A percentile compares a stretch with the other conserved stretches of the same genome.
Conservation (phyloP, 2,113 vertebrate species). For the Psittacara wagleri region DNA sequence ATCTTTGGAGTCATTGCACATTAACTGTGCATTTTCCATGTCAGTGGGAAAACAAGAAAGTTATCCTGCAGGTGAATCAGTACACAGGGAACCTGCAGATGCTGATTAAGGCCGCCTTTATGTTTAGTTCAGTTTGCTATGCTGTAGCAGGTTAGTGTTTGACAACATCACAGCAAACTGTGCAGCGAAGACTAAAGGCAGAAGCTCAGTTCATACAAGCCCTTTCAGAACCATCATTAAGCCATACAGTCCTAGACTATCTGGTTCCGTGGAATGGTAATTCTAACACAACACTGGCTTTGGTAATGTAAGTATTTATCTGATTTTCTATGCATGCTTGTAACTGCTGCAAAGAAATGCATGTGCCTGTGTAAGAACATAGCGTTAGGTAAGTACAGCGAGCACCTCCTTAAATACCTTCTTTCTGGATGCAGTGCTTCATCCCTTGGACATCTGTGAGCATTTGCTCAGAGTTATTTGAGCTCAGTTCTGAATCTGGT, state of each 20-base stretch:
- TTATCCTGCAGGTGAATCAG: background rate
- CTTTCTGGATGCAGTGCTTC: background rate
- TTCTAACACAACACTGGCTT: background rate
- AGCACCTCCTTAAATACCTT: background rate
- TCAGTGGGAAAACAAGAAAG: background rate
- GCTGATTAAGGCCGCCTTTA: background rate
- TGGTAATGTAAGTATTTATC: background rate
- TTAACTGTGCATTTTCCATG: background rate
- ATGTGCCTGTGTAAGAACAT: background rate
- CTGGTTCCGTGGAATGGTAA: background rate
- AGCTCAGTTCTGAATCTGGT: background rate
- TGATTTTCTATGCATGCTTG: background rate
- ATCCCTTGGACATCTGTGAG: background rate
- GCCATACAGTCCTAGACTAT: background rate
- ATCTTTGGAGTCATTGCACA: background rate
- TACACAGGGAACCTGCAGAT: background rate
- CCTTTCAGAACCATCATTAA: background rate
- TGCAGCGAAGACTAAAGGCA: background rate
- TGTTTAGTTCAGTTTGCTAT: conserved; percentile 7
- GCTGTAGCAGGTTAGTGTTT: conserved; percentile 43
- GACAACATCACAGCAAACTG: conserved; percentile 44
- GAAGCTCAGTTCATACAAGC: background rate
- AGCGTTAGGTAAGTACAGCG: background rate
- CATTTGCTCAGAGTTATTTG: background rate
- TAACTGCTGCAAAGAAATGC: background rate